These are phyloP conservation scores for Theretra japonica DNA, from an alignment of 2,888 invertebrate species.

Conservation along the genomic window DNA sequence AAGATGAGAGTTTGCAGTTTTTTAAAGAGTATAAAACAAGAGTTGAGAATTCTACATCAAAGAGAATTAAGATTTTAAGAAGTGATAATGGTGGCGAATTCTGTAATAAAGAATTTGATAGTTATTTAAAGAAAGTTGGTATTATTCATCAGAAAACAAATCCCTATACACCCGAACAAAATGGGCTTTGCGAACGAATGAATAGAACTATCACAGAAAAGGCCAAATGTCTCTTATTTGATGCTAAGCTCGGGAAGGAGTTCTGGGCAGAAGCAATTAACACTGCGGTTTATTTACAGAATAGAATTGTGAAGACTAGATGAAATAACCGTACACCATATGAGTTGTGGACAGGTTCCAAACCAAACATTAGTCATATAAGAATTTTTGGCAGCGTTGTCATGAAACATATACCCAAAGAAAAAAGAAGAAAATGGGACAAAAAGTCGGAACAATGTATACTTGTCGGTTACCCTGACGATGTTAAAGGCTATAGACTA, in stretches of 20 bases:
- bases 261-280: constrained; percentile 36
- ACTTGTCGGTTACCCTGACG: constrained; percentile 31
- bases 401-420: constrained; percentile 38
- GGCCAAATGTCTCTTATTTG: constrained; percentile 33
- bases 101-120: constrained; percentile 30
- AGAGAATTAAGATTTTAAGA: constrained; percentile 38
- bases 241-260: constrained; percentile 25
- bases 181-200: constrained; percentile 33
- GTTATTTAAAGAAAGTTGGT: constrained; percentile 24
- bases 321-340: constrained; percentile 35
- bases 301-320: constrained; percentile 25
- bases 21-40: constrained; percentile 35
- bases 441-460: constrained; percentile 30
- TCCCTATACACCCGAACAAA: constrained; percentile 34
- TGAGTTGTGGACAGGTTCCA: constrained; percentile 38
- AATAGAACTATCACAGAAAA: constrained; percentile 34
- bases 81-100: constrained; percentile 35
- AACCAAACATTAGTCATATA: constrained; percentile 35
- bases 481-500: constrained; percentile 28
- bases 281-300: constrained; percentile 33
- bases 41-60: constrained; percentile 38
- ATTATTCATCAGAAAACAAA: constrained; percentile 23
- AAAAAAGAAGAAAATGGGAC: constrained; percentile 38
- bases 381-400: constrained; percentile 37
- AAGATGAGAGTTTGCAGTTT: too few relatives aligned